These are phyloP conservation scores for Drosophila sturtevanti DNA, from an alignment of 1,140 invertebrate genomes.

Conservation along the genomic window DNA sequence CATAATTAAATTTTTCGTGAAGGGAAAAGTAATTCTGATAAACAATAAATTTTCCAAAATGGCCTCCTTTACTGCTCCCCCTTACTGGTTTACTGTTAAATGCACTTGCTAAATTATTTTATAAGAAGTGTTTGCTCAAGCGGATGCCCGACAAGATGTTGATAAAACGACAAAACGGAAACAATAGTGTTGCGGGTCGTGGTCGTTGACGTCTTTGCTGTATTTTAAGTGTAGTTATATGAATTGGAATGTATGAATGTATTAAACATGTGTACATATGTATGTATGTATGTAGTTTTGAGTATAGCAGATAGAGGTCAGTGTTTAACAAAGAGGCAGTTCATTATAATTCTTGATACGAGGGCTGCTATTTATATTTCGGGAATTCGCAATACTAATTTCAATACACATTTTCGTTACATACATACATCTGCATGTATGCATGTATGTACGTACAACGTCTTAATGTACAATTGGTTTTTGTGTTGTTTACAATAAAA, in stretches of 20 bases:
- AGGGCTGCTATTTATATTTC: too few species aligned
- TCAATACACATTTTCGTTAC: too few species aligned
- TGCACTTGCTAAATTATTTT: constrained; percentile 38
- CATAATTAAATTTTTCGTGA: constrained; percentile 57
- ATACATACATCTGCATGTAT: too few species aligned
- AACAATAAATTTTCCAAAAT: constrained; percentile 6
- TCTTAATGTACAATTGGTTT: too few species aligned
- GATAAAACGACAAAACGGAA: constrained; percentile 42
- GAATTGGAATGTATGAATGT: not conserved
- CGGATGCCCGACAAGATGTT: constrained; percentile 40
- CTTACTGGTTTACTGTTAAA: not conserved
- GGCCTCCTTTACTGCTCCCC: not conserved
- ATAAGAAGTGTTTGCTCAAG: constrained; percentile 40
- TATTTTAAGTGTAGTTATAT: constrained; percentile 6
- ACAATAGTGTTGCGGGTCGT: constrained; percentile 5
- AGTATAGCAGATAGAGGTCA: not conserved
- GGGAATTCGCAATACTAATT: too few species aligned
- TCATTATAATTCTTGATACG: too few species aligned
- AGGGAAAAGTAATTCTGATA: constrained; percentile 6
- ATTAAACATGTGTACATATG: too few species aligned
- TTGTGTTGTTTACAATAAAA: too few species aligned
- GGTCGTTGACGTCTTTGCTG: not conserved
- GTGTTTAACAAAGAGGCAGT: not conserved
- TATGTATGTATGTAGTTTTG: not conserved
- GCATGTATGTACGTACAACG: too few species aligned